Evolutionary conservation across 2,113 vertebrate species (phyloP), one percentile per base, ranked within the genome.

Genomic region (Stegostoma tigrinum): DNA sequence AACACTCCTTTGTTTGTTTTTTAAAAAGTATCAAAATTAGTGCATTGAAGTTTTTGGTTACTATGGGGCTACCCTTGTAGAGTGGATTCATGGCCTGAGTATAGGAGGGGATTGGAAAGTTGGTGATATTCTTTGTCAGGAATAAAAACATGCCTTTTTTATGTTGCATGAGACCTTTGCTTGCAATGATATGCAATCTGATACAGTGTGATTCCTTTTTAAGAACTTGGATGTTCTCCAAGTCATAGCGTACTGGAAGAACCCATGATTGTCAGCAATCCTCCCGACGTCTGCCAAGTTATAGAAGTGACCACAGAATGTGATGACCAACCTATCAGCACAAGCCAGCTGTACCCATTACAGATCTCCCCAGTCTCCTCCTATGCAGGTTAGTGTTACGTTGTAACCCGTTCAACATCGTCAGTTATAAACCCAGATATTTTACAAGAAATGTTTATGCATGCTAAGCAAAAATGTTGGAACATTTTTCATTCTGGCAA

Each of bases 251-350:
- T 93, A 96, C 90, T 75, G 1, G 98, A 98, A 24, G 98, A 99
- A 96, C 98, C 98, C 42, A 97, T 99, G 97, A 98, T 99, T 96
- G 98, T 98, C 96, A 97, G 97, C 95, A 99, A 99, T 95, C 98
- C 99, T 5, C 99, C 99, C 0, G 99, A 99, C 70, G 98, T 99
- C 96, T 99, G 99, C 96, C 99, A 99, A 96, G 99, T 99, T 7
- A 99, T 99, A 6, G 99, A 99, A 96, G 99, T 99, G 97, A 98
- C 98, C 97, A 99, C 99, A 0, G 99, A 99, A 97, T 99, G 98
- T 0, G 99, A 99, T 0, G 99, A 99, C 48, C 99, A 99, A 97
- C 98, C 98, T 0, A 98, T 98, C 85, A 98, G 97, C 97, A 98
- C 98, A 97, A 98, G 98, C 83, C 98, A 99, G 96, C 98, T 98